These are phyloP conservation scores for Meriones unguiculatus DNA, from an alignment of 2,113 vertebrate genomes.

Conservation along the genomic window DNA sequence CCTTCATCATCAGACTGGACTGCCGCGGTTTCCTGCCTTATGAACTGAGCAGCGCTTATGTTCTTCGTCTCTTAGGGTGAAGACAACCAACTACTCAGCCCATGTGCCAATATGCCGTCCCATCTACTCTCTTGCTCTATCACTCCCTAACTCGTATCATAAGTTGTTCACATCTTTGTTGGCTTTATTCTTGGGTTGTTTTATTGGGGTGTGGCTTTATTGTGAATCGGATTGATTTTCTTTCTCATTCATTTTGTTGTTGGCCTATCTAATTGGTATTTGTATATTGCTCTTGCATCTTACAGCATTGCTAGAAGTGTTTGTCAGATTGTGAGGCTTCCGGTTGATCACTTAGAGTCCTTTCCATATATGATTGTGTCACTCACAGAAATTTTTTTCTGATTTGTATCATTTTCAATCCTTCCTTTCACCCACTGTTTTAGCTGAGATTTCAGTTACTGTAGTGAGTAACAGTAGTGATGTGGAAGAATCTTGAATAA, in stretches of 20 bases:
- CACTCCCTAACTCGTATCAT: too few relatives aligned
- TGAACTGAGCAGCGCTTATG: neutral
- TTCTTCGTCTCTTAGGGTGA: neutral
- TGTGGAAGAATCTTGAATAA: neutral
- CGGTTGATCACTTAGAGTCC: neutral
- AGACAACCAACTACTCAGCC: neutral
- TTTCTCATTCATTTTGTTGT: neutral
- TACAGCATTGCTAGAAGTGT: neutral
- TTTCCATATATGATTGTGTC: too few relatives aligned
- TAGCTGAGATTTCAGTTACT: neutral
- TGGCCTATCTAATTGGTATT: neutral
- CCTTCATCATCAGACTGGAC: neutral
- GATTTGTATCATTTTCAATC: neutral
- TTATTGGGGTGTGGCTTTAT: neutral
- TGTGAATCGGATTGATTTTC: neutral
- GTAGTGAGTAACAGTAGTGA: neutral
- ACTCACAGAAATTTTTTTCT: neutral
- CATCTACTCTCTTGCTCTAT: neutral
- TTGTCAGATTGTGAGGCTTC: neutral
- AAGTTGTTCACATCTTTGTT: neutral
- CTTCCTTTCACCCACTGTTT: neutral
- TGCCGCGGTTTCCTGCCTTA: too few relatives aligned
- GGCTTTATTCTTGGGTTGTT: neutral
- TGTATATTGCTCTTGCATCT: neutral
- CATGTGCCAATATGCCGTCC: neutral